Percentiles rank a stretch among this genome's conserved stretches.
phyloP scores from a whole-genome alignment of 2,888 invertebrate species.

The Cheilosia vernalis region DNA sequence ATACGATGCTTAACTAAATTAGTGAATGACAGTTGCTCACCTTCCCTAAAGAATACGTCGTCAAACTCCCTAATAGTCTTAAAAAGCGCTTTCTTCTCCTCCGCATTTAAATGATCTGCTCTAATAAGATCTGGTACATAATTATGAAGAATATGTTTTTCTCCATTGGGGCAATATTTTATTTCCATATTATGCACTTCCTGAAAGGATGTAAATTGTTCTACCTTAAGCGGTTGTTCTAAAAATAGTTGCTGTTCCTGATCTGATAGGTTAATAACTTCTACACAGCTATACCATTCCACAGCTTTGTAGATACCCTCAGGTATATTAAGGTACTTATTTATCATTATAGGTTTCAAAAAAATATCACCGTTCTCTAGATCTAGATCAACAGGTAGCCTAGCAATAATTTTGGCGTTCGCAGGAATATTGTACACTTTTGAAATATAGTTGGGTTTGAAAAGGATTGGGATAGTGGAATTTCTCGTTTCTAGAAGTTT shows the following conservation, averaged over 20 bases:
- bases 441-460: slow-evolving; percentile 19
- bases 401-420: slow-evolving; percentile 5
- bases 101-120: slow-evolving; percentile 4
- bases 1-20: not conserved
- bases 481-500: slow-evolving; percentile 37
- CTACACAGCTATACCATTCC: not conserved
- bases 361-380: slow-evolving; percentile 20
- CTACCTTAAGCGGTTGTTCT: slow-evolving; percentile 5
- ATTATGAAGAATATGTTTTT: not conserved
- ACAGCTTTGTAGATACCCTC: slow-evolving; percentile 17
- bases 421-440: not conserved
- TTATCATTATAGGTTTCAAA: not conserved
- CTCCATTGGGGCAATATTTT: not conserved
- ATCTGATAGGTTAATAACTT: slow-evolving; percentile 10
- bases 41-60: not conserved
- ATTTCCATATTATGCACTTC: not conserved
- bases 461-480: not conserved
- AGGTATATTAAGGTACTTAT: slow-evolving; percentile 22
- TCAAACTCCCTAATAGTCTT: not conserved
- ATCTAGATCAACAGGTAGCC: slow-evolving; percentile 8
- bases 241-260: not conserved
- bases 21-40: not conserved
- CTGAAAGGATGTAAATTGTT: not conserved
- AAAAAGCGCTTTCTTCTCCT: not conserved
- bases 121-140: slow-evolving; percentile 3